phyloP scores from a whole-genome alignment of 2,888 invertebrate genomes.

The Stenurella melanura region DNA sequence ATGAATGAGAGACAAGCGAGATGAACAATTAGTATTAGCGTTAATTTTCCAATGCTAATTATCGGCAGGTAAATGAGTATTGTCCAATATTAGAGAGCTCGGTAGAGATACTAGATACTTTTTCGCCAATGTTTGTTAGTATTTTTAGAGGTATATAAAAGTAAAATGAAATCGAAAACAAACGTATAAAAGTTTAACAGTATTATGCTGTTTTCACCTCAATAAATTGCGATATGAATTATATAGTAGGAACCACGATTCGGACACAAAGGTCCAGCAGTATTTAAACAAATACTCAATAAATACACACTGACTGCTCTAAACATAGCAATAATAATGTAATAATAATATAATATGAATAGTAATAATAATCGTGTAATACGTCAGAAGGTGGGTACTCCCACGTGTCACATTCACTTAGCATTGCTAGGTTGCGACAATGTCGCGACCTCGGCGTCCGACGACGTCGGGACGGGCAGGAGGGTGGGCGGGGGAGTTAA shows the following conservation, averaged over 20 bases:
- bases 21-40: conserved; percentile 19
- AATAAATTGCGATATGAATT: conserved; percentile 73
- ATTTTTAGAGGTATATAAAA: conserved; percentile 58
- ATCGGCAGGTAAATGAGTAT: conserved; percentile 50
- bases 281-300: conserved; percentile 66
- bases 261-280: conserved; percentile 66
- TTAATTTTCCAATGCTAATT: conserved; percentile 15
- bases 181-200: conserved; percentile 63
- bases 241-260: conserved; percentile 73
- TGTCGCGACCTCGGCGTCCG: conserved; percentile 43
- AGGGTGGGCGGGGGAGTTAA: conserved; percentile 10
- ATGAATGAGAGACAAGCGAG: conserved; percentile 45
- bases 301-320: conserved; percentile 72
- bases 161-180: conserved; percentile 58
- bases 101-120: conserved; percentile 44
- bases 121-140: conserved; percentile 49
- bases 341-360: conserved; percentile 73
- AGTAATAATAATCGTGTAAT: conserved; percentile 75
- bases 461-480: conserved; percentile 20
- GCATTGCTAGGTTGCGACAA: conserved; percentile 68
- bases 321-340: conserved; percentile 69
- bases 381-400: conserved; percentile 70
- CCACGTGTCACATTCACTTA: conserved; percentile 74
- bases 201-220: conserved; percentile 57
- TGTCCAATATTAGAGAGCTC: conserved; percentile 50